Evolutionary conservation across 2,113 vertebrate genomes (phyloP).

Genomic region (Mormyrus iriodes): DNA sequence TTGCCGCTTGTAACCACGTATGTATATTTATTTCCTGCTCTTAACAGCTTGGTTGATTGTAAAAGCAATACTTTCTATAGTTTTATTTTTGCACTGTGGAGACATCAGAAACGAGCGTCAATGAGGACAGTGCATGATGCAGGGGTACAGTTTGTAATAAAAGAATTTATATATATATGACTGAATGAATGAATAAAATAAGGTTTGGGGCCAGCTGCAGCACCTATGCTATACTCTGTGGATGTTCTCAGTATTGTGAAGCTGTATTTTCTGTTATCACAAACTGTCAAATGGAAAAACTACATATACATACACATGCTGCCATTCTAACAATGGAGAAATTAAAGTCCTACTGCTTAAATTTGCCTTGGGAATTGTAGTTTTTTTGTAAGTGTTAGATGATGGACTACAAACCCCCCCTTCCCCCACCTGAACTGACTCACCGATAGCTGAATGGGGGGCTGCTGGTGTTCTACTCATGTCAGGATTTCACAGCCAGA

Average conservation of each 20-base stretch:
- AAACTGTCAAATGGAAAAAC: slow-evolving; percentile 37
- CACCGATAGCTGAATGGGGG: neutral
- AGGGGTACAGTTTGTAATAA: slow-evolving; percentile 35
- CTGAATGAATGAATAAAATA: slow-evolving; percentile 26
- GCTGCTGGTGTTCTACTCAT: neutral
- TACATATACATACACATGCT: slow-evolving; percentile 37
- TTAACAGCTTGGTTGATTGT: slow-evolving; percentile 65
- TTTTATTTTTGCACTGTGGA: slow-evolving; percentile 86
- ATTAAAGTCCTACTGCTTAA: slow-evolving; percentile 51
- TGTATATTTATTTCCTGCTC: slow-evolving; percentile 66
- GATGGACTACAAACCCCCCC: neutral
- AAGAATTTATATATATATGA: neutral
- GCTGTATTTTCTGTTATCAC: slow-evolving; percentile 19
- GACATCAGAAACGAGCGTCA: slow-evolving; percentile 46
- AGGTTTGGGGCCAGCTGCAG: slow-evolving; percentile 8
- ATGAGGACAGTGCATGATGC: slow-evolving; percentile 35
- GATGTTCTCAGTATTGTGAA: slow-evolving; percentile 27
- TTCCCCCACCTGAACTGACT: neutral
- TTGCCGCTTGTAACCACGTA: slow-evolving; percentile 50
- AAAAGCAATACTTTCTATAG: slow-evolving; percentile 63
- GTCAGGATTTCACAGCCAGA: neutral
- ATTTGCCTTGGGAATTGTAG: slow-evolving; percentile 7
- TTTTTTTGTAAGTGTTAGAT: neutral
- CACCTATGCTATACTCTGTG: neutral
- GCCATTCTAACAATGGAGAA: slow-evolving; percentile 58